These are phyloP conservation scores for Tyto alba DNA, from an alignment of 2,113 vertebrate species.

Conservation along the genomic window DNA sequence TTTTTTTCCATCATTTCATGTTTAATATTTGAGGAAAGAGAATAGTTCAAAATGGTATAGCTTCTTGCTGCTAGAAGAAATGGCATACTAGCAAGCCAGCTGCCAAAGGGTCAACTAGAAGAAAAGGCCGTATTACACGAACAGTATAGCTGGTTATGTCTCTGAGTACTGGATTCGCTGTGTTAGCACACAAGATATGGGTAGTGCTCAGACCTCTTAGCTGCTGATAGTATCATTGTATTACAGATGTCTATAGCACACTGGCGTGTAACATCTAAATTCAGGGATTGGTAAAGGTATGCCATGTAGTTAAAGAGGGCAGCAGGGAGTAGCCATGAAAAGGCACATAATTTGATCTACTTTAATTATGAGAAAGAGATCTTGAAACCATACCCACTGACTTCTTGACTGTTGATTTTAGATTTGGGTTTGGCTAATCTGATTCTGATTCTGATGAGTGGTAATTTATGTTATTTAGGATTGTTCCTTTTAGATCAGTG, in stretches of 20 bases:
- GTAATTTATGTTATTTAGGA: not conserved
- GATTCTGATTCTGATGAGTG: not conserved
- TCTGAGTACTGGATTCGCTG: not conserved
- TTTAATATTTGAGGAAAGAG: not conserved
- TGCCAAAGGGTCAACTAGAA: not conserved
- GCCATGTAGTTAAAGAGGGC: not conserved
- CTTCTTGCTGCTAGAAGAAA: not conserved
- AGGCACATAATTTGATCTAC: not conserved
- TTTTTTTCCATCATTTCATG: not conserved
- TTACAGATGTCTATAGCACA: not conserved
- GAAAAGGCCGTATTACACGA: not conserved
- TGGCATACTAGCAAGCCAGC: not conserved
- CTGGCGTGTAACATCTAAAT: not conserved
- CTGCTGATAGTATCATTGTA: not conserved
- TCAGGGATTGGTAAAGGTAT: not conserved
- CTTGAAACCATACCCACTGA: not conserved
- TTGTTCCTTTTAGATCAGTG: not conserved
- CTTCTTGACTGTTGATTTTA: not conserved
- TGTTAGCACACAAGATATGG: not conserved
- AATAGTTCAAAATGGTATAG: not conserved
- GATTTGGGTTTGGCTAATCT: not conserved
- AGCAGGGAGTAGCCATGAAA: not conserved
- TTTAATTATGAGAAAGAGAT: not conserved
- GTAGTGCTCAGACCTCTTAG: not conserved
- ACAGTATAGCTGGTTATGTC: not conserved